These are phyloP conservation scores for Iphiclides podalirius DNA, from an alignment of 2,888 invertebrate species.

Conservation along the genomic window DNA sequence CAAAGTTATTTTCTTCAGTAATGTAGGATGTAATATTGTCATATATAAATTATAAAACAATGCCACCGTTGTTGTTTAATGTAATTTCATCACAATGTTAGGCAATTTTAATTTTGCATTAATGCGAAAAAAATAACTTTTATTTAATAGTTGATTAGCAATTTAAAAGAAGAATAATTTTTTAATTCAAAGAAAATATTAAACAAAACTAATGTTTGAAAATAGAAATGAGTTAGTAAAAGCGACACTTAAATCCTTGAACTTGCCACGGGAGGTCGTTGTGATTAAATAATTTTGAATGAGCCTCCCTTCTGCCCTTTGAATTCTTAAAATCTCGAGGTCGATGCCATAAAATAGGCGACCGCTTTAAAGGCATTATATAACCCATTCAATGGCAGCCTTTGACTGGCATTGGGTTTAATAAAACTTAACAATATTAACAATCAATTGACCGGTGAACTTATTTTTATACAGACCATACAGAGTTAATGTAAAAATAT, in stretches of 20 bases:
- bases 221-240: no score
- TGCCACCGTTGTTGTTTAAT: no score
- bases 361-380: conserved; percentile 52
- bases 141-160: no score
- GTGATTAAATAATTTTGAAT: conserved; percentile 60
- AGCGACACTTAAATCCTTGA: conserved; percentile 65
- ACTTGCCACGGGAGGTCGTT: conserved; percentile 61
- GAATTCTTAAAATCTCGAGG: conserved; percentile 61
- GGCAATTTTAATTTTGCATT: no score
- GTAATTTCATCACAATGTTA: no score
- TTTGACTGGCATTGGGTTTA: conserved; percentile 11
- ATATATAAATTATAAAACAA: no score
- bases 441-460: background rate
- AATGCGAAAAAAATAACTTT: no score
- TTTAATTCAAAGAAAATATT: no score
- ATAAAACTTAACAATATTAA: background rate
- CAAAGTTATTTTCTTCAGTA: no score
- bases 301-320: conserved; percentile 58
- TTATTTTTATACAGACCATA: background rate
- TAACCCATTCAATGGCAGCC: conserved; percentile 37
- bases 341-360: conserved; percentile 50
- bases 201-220: no score
- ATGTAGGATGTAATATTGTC: no score
- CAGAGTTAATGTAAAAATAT: background rate
- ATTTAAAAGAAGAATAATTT: no score